Conservation (phyloP, 1,140 invertebrate genomes). For the Drosophila nigromelanica region DNA sequence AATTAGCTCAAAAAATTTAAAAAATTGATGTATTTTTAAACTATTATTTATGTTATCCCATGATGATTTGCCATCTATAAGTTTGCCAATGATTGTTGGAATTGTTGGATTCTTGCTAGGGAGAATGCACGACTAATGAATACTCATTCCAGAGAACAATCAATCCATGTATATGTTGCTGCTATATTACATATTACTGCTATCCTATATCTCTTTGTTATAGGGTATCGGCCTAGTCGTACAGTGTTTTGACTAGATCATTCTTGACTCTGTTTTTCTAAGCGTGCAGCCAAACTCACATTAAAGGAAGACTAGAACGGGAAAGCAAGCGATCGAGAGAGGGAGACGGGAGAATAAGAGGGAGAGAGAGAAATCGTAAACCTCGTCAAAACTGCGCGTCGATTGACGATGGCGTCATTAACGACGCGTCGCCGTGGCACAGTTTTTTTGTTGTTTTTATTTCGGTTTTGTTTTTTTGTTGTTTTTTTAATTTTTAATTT, state of each 20-base stretch:
- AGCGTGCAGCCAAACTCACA: conserved; percentile 40
- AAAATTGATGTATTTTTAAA: no score
- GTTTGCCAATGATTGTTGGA: no score
- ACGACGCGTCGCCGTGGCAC: conserved; percentile 32
- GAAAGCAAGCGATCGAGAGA: background rate
- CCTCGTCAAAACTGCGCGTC: conserved; percentile 13
- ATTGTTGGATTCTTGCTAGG: no score
- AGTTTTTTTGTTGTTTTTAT: conserved; percentile 5
- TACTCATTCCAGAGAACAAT: no score
- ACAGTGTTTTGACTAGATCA: conserved; percentile 7
- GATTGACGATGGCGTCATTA: conserved; percentile 54
- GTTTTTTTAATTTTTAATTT: background rate
- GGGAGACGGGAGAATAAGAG: background rate
- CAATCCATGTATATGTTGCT: no score
- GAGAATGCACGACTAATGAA: no score
- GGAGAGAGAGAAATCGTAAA: conserved; percentile 34
- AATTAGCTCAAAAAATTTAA: no score
- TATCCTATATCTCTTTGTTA: no score
- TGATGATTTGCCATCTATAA: no score
- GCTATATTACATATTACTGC: no score
- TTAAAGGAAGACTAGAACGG: conserved; percentile 56
- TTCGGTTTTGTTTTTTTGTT: background rate
- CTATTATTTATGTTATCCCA: no score
- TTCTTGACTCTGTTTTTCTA: conserved; percentile 22
- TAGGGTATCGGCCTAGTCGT: background rate